Percentiles rank a stretch among this genome's conserved stretches.
Evolutionary conservation across 2,888 invertebrate genomes (phyloP).

Genomic region (Operophtera brumata): DNA sequence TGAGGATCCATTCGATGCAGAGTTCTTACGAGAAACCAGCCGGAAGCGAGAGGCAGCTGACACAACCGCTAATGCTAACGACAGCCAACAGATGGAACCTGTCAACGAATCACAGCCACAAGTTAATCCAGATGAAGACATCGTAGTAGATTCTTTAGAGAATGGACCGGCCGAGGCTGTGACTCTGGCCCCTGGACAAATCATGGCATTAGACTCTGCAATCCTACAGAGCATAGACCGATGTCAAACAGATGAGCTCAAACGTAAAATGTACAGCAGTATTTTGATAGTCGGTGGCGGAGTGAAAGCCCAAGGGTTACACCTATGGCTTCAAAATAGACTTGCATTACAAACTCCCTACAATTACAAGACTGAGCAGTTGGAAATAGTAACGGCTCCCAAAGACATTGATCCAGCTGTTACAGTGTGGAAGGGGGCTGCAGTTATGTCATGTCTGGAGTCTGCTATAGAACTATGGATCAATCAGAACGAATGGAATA

Average conservation of each 20-base stretch:
- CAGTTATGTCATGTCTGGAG: conserved; percentile 95
- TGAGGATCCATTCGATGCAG: conserved; percentile 96
- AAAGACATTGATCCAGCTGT: conserved; percentile 96
- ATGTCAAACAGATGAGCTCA: conserved; percentile 93
- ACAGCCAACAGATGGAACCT: conserved; percentile 73
- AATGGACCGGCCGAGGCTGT: conserved; percentile 83
- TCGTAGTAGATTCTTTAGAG: conserved; percentile 84
- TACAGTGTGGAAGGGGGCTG: conserved; percentile 97
- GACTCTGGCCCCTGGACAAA: conserved; percentile 87
- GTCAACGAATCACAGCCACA: conserved; percentile 73
- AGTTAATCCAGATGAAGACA: conserved; percentile 84
- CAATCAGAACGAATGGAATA: conserved; percentile 90
- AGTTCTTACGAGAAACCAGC: conserved; percentile 93
- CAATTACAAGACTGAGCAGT: conserved; percentile 88
- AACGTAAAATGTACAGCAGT: conserved; percentile 96
- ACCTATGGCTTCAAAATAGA: conserved; percentile 93
- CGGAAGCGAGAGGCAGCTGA: conserved; percentile 76
- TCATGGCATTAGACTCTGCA: conserved; percentile 94
- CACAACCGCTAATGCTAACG: conserved; percentile 59
- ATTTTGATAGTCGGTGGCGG: conserved; percentile 96
- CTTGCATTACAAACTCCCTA: conserved; percentile 91
- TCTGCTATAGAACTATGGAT: conserved; percentile 97
- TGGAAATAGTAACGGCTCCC: conserved; percentile 94
- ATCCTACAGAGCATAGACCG: conserved; percentile 95
- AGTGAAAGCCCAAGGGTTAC: conserved; percentile 90